Evolutionary conservation across 23 tunicate species (phyloP), one percentile per base, ranked within the genome.

Genomic region (Halocynthia aurantium): DNA sequence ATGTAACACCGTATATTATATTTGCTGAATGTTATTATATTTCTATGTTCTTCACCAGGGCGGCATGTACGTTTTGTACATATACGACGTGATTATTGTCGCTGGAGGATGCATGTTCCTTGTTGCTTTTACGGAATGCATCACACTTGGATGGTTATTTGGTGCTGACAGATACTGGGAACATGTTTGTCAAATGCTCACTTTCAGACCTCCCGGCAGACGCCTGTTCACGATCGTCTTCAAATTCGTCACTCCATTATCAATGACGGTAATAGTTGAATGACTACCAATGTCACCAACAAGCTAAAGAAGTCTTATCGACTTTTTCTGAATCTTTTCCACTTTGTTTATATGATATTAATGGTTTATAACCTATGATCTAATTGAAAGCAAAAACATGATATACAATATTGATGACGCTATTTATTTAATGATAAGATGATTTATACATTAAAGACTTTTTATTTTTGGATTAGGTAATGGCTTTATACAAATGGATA

Each of bases 21-120:
- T 31, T 0, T 31, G 44, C 44, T 31, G 2, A 31, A 31, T 31
- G 44, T 31, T 31, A 31, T 31, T 60, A 15, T 15, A 60, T n/a
- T n/a, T 15, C 17, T 15, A 0, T 60, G n/a, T n/a, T n/a, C 4
- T n/a, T 60, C 64, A 60, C 8, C 44, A 76, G 80, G 80, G 80
- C 22, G 80, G 80, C 55, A 76, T 76, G 8, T 76, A 76, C 69
- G 80, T 76, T 54, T 76, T 76, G 55, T 55, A 60, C 54, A 10
- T 76, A 5, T 50, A 60, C 51, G 21, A 76, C 49, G 69, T 60
- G 0, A 60, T 60, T 52, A 69, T 54, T 40, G 58, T 68, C 15
- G 80, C 80, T 44, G 80, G 80, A 18, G 61, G 80, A 71, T 76
- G 80, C 18, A 8, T 76, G 52, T 76, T 76, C 18, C 50, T 76